Conservation (phyloP, 64 coral and sea anemone genomes). For the Stylophora pistillata region DNA sequence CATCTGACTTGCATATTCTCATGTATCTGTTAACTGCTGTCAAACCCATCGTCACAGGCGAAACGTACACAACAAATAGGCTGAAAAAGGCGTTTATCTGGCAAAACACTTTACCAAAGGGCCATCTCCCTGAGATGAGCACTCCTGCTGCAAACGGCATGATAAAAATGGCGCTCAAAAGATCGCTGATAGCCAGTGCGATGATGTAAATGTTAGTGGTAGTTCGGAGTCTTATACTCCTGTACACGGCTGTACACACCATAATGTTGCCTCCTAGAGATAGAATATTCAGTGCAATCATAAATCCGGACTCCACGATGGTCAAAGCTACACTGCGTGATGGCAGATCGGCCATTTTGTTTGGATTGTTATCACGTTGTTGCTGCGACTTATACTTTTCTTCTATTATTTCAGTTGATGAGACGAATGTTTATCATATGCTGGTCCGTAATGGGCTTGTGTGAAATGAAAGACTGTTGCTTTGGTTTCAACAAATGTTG, state of each 20-base stretch:
- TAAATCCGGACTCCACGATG: background rate
- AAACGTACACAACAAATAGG: background rate
- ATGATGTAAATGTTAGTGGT: slow-evolving; percentile 2
- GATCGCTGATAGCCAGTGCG: background rate
- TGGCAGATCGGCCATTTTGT: background rate
- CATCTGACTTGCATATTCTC: background rate
- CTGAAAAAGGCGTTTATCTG: background rate
- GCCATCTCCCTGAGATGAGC: background rate
- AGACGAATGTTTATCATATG: too few species aligned
- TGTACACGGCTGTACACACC: background rate
- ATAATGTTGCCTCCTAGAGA: background rate
- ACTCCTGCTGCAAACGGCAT: background rate
- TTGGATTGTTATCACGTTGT: background rate
- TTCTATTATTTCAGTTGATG: background rate
- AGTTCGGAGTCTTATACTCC: background rate
- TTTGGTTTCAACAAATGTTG: too few species aligned
- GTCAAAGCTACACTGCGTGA: background rate
- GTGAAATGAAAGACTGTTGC: too few species aligned
- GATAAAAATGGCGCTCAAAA: background rate
- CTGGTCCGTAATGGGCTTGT: too few species aligned
- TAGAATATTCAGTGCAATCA: background rate
- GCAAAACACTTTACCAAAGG: background rate
- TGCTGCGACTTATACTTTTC: background rate
- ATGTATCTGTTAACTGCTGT: background rate
- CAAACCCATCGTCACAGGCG: background rate